Base-by-base conservation (phyloP, 35 echinoderm and acorn worm species). In the Lytechinus pictus region DNA sequence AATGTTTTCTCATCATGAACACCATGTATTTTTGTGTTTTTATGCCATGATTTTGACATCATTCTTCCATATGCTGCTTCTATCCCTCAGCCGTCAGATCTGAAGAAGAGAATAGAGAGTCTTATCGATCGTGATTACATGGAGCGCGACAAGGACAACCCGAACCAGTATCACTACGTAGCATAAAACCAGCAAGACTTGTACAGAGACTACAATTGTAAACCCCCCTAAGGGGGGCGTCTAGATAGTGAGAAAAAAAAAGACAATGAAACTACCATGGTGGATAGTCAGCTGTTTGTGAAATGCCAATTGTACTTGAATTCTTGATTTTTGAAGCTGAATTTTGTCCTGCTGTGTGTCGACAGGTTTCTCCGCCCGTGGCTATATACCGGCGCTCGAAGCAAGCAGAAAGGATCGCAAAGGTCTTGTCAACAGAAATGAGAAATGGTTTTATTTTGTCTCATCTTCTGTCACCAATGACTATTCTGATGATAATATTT, bases 71-170 rank as follows among this genome's bases (percentile, higher is more conserved):
- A 16, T 52, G 87, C 94, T 86, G 33, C 21, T 94, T 29, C 52
- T 58, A 4, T 27, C 57, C 95, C 87, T 57, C 98, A 99, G 98
- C 98, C 98, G 4, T 96, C 97, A 12, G 98, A 99, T 96, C 89
- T 99, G 53, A 99, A 99, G 94, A 99, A 99, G 92, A 95, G 98
- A 27, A 99, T 99, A 87, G 98, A 99, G 95, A 99, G 98, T 95
- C 86, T 99, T 57, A 99, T 99, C 14, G 98, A 99, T 55, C 88
- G 98, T 13, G 98, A 99, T 92, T 99, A 99, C 95, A 99, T 99
- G 98, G 98, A 99, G 54, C 33, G 98, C 54, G 98, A 99, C 94
- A 99, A 99, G 60, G 98, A 99, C 61, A 97, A 97, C 72, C 95
- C 96, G 6, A 99, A 99, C 86, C 96, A 98, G 24, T 99, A 99